Evolutionary conservation across 2,797 vertebrate genomes (phyloP), one percentile per base, ranked within the genome.

Genomic region (Chaetodon trifasciatus): DNA sequence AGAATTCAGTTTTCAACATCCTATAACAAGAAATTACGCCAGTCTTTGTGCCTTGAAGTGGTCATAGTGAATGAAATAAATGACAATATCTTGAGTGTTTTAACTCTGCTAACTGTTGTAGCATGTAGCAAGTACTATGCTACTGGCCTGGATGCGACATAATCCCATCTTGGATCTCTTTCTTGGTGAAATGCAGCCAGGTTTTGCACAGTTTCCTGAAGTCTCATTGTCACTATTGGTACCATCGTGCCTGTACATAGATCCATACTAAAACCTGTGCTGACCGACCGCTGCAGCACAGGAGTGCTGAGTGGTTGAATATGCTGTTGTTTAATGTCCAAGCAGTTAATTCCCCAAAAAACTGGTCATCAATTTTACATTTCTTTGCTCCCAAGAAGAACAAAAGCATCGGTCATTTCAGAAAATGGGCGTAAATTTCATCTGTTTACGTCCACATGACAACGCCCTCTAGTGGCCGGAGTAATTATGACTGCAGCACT

Each of bases 1-100:
- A 63, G 16, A 57, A 61, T 15, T 64, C 13, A 53, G 49, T 75
- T 74, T 77, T 73, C 39, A 76, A 39, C 35, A 10, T 23, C 28
- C 44, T 47, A 3, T 58, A 57, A 53, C 32, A 3, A 72, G 58
- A 74, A 21, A 39, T 37, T 16, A 28, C 6, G 13, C 15, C 9
- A 61, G 3, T 49, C 40, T 65, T n/a, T 74, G 47, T 23, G 58
- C 37, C 9, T 39, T 44, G 21, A 66, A 21, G n/a, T 13, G 32
- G 49, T 77, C 11, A 50, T 28, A 50, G 17, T 10, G 35, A 17
- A 37, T 44, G 1, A 24, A 32, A 42, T 42, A 42, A 49, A 44
- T 58, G 16, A 65, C 21, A n/a, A 17, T 46, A 56, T 42, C 10
- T 44, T 32, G 13, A 40, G 28, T 62, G 44, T 50, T 64, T 57